Conservation (phyloP, 2,113 vertebrate genomes). For the Phrynosoma platyrhinos region DNA sequence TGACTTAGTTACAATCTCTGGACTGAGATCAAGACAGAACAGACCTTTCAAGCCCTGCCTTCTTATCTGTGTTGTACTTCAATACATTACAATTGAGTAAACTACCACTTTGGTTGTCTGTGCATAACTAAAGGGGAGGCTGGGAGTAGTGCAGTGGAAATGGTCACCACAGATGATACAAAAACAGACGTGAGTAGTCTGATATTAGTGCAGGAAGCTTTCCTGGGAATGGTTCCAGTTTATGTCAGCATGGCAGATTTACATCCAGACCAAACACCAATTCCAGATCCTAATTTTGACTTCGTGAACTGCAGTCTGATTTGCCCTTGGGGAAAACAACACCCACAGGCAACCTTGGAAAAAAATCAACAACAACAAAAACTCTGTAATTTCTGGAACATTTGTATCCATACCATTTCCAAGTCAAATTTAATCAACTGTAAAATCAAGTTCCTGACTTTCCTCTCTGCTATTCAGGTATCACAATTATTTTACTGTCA, state of each 20-base stretch:
- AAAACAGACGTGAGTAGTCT: neutral
- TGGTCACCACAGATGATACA: neutral
- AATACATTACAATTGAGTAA: neutral
- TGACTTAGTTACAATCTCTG: slow-evolving; percentile 24
- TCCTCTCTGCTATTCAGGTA: neutral
- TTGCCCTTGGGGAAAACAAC: neutral
- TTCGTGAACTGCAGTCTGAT: neutral
- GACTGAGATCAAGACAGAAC: slow-evolving; percentile 50
- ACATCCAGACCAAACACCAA: neutral
- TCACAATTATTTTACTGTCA: neutral
- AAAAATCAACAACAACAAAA: neutral
- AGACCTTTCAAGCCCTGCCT: slow-evolving; percentile 21
- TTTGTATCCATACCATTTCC: neutral
- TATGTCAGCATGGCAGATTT: neutral
- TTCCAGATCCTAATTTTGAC: neutral
- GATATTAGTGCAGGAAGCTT: neutral
- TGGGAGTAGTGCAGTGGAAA: neutral
- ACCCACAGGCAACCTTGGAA: neutral
- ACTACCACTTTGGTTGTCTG: neutral
- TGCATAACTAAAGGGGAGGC: neutral
- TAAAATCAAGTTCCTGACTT: neutral
- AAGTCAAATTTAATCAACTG: neutral
- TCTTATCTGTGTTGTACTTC: neutral
- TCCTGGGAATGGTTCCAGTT: neutral
- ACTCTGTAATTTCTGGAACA: neutral